These are phyloP conservation scores for Protobothrops mucrosquamatus DNA, from an alignment of 2,113 vertebrate genomes.

Conservation along the genomic window DNA sequence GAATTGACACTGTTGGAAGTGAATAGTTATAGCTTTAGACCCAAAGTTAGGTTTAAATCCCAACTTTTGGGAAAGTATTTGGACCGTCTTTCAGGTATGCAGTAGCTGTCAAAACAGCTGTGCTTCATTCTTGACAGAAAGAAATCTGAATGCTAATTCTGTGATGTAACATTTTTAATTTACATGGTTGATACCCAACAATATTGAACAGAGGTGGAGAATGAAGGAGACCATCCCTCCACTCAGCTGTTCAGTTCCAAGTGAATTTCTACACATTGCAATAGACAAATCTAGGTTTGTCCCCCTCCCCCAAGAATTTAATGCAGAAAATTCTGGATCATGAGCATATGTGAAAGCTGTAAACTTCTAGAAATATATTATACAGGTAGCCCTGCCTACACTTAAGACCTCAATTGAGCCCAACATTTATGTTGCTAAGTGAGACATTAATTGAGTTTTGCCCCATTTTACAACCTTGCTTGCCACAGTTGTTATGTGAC, in stretches of 20 bases:
- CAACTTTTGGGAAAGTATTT: background rate
- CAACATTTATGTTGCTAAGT: no score
- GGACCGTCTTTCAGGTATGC: slow-evolving; percentile 7
- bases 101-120: slow-evolving; percentile 38
- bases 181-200: slow-evolving; percentile 58
- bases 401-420: no score
- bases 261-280: background rate
- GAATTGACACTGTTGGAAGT: background rate
- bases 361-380: background rate
- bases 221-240: slow-evolving; percentile 45
- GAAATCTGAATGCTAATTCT: slow-evolving; percentile 30
- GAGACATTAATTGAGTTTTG: no score
- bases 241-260: slow-evolving; percentile 44
- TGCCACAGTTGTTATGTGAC: no score
- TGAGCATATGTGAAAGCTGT: no score
- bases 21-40: background rate
- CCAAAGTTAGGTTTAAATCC: background rate
- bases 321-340: background rate
- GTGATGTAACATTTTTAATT: slow-evolving; percentile 37
- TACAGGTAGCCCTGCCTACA: no score
- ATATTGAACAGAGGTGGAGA: slow-evolving; percentile 42
- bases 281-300: background rate
- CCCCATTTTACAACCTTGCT: no score
- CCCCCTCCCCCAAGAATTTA: background rate
- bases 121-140: slow-evolving; percentile 43